phyloP scores from a whole-genome alignment of 2,888 invertebrate species.

The Diplolepis rosae region DNA sequence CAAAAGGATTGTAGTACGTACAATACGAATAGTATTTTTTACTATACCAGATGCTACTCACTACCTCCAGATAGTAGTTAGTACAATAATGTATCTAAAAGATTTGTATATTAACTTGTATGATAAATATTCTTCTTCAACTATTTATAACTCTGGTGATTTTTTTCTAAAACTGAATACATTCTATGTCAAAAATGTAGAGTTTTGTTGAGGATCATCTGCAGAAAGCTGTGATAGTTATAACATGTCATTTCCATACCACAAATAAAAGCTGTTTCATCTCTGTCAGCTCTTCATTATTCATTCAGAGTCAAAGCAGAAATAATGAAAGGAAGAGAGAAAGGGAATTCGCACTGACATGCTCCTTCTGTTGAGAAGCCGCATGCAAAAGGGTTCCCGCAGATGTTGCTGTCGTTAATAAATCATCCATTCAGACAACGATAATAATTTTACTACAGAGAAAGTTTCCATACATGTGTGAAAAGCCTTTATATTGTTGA shows the following conservation, averaged over 20 bases:
- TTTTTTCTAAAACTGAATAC: too few species aligned
- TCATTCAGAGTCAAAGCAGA: conserved; percentile 42
- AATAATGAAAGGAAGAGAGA: conserved; percentile 34
- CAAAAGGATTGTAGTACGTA: too few species aligned
- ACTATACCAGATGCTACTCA: too few species aligned
- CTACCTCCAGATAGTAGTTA: too few species aligned
- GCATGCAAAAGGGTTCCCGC: conserved; percentile 49
- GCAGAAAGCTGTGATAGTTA: too few species aligned
- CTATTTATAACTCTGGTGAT: too few species aligned
- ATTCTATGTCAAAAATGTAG: too few species aligned
- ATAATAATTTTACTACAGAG: conserved; percentile 17
- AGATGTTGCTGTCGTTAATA: conserved; percentile 39
- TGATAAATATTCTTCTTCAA: too few species aligned
- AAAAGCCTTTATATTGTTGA: neutral
- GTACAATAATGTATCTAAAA: too few species aligned
- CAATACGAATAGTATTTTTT: too few species aligned
- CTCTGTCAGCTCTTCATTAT: conserved; percentile 61
- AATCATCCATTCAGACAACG: conserved; percentile 9
- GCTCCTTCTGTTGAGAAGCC: conserved; percentile 43
- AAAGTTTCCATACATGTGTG: neutral
- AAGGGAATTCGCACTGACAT: conserved; percentile 36
- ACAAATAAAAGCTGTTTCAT: conserved; percentile 60
- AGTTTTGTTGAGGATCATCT: too few species aligned
- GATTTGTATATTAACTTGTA: too few species aligned
- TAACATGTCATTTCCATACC: conserved; percentile 35